Evolutionary conservation across 1,140 invertebrate species (phyloP).

Genomic region (Papilio machaon): DNA sequence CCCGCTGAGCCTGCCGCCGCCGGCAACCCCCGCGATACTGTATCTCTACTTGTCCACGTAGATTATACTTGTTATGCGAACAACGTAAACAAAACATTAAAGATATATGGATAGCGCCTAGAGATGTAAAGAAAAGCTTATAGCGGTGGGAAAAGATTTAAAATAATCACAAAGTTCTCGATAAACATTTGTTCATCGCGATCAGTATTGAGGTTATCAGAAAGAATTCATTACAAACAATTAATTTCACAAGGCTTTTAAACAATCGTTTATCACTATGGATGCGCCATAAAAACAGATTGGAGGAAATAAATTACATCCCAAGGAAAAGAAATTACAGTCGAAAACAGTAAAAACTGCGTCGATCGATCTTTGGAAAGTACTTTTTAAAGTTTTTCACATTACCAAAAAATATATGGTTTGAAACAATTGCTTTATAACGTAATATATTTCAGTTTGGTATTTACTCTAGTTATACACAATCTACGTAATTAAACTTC

Average conservation of each 20-base stretch:
- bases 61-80: neutral
- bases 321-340: constrained; percentile 5
- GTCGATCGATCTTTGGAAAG: neutral
- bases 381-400: neutral
- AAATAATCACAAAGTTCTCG: neutral
- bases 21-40: neutral
- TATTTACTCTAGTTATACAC: no score
- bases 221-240: constrained; percentile 12
- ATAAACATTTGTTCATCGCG: neutral
- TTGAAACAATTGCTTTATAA: neutral
- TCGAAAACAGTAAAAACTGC: constrained; percentile 6
- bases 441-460: no score
- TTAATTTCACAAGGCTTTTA: neutral
- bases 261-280: constrained; percentile 8
- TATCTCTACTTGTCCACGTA: neutral
- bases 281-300: constrained; percentile 12
- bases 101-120: neutral
- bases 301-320: constrained; percentile 20
- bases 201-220: neutral
- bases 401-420: constrained; percentile 4
- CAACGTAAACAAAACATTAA: neutral
- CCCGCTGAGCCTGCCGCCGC: neutral
- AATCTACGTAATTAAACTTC: no score
- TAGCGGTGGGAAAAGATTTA: neutral
- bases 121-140: neutral